Evolutionary conservation across 2,888 invertebrate genomes (phyloP).

Genomic region (Polymixis flavicincta): DNA sequence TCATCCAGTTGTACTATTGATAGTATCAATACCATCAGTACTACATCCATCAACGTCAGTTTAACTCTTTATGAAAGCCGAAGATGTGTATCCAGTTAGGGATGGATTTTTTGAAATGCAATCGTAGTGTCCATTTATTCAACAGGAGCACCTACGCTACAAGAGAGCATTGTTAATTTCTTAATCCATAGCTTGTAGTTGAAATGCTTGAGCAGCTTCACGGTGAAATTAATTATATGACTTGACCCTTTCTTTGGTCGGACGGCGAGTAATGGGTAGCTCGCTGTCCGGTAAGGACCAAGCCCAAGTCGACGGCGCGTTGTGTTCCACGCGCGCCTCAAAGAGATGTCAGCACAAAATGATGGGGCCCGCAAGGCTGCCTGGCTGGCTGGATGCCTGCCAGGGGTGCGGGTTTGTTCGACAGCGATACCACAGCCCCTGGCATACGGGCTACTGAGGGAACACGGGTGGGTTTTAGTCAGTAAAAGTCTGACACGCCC

Average conservation of each 20-base stretch:
- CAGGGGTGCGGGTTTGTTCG: no score
- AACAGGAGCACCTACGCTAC: slow-evolving; percentile 1
- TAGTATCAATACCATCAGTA: slow-evolving; percentile 36
- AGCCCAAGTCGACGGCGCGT: no score
- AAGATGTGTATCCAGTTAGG: slow-evolving; percentile 13
- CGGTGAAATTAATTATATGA: background rate
- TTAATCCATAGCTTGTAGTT: background rate
- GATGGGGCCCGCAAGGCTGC: no score
- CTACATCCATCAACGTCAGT: slow-evolving; percentile 51
- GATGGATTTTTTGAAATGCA: slow-evolving; percentile 42
- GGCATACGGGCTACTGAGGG: no score
- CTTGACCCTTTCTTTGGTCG: background rate
- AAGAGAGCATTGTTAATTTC: background rate
- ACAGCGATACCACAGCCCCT: no score
- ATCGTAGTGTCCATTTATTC: slow-evolving; percentile 13
- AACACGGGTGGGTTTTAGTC: no score
- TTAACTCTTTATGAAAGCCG: slow-evolving; percentile 6
- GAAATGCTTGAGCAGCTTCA: background rate
- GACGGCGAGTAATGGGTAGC: no score
- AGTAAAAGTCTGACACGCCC: no score
- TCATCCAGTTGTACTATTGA: slow-evolving; percentile 39
- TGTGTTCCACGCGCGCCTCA: no score
- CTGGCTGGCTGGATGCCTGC: no score
- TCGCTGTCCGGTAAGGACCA: no score
- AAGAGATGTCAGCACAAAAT: no score